A percentile compares a stretch with the other conserved stretches of the same genome.
Conservation (phyloP, 2,797 vertebrate species). For the Tragopan temminckii region DNA sequence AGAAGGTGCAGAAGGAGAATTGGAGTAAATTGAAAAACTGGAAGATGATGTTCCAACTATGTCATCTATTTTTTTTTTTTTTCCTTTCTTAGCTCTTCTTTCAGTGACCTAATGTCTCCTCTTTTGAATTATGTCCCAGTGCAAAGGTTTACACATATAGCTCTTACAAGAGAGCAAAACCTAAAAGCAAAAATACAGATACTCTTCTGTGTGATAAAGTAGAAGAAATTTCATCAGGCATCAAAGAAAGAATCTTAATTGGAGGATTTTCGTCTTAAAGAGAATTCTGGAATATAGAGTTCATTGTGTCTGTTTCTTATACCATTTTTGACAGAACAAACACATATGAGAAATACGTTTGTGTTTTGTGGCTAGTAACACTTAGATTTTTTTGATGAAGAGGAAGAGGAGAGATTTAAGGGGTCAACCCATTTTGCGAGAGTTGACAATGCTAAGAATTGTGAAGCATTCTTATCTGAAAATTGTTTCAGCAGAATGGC, state of each 20-base stretch:
- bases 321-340: background rate
- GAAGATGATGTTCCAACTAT: no score
- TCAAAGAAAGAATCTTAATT: background rate
- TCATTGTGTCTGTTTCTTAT: background rate
- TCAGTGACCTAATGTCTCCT: no score
- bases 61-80: no score
- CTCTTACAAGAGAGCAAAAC: no score
- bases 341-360: background rate
- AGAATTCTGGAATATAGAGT: background rate
- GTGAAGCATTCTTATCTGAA: background rate
- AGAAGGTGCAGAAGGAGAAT: no score
- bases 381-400: background rate
- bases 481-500: background rate
- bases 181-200: no score
- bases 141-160: no score
- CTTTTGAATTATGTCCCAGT: no score
- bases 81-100: no score
- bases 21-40: no score
- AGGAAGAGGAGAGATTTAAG: background rate
- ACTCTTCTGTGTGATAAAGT: no score
- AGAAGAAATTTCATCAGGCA: no score
- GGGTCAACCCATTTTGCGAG: background rate
- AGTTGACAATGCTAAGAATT: background rate
- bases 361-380: background rate
- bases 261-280: background rate